Evolutionary conservation across 2,113 vertebrate genomes (phyloP).

Genomic region (Phycodurus eques): DNA sequence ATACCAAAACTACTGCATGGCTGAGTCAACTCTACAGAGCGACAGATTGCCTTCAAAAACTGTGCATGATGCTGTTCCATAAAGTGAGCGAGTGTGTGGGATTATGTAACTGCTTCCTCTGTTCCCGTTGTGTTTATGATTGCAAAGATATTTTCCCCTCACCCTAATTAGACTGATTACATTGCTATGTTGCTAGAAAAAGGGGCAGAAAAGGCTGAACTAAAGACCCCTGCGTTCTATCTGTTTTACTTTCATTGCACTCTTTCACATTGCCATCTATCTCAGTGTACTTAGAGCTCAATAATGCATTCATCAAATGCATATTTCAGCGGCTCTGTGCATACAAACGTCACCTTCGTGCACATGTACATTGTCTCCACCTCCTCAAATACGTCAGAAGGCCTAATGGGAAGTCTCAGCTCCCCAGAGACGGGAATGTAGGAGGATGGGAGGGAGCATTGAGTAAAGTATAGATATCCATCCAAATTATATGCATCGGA

Average conservation of each 20-base stretch:
- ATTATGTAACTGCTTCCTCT: conserved; percentile 50
- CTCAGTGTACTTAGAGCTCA: conserved; percentile 25
- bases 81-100: conserved; percentile 14
- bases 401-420: conserved; percentile 27
- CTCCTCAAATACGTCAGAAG: conserved; percentile 34
- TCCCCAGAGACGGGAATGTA: conserved; percentile 10
- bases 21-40: neutral
- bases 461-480: neutral
- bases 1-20: conserved; percentile 11
- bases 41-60: conserved; percentile 34
- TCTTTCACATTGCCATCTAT: conserved; percentile 1
- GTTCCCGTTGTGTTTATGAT: conserved; percentile 38
- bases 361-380: conserved; percentile 26
- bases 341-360: conserved; percentile 8
- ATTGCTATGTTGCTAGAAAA: conserved; percentile 24
- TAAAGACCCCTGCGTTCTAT: neutral
- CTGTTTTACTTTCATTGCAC: neutral
- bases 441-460: neutral
- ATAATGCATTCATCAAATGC: conserved; percentile 43
- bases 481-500: neutral
- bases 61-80: conserved; percentile 9
- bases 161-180: conserved; percentile 42
- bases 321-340: conserved; percentile 46
- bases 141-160: conserved; percentile 29
- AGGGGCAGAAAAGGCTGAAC: neutral